These are phyloP conservation scores for Tachina fera DNA, from an alignment of 2,888 invertebrate species.

Conservation along the genomic window DNA sequence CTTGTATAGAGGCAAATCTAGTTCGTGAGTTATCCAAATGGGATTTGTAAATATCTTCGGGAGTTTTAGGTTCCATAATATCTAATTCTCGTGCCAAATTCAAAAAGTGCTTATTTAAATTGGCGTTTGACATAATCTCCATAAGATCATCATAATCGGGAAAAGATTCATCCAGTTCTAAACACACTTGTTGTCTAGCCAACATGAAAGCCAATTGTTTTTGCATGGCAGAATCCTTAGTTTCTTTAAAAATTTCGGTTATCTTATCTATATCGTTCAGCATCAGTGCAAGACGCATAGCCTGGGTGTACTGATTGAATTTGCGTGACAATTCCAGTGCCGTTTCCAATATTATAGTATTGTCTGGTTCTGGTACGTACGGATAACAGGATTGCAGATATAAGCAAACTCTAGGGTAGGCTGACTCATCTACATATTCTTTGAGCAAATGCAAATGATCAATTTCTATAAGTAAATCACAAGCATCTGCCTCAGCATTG, in stretches of 20 bases:
- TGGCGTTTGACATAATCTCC: conserved; percentile 96
- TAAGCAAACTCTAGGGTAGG: conserved; percentile 95
- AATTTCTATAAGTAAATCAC: conserved; percentile 98
- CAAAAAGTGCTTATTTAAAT: conserved; percentile 95
- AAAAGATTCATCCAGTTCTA: conserved; percentile 89
- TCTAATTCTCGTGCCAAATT: conserved; percentile 98
- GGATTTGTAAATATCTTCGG: conserved; percentile 99
- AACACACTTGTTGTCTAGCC: conserved; percentile 95
- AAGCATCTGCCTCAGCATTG: conserved; percentile 99
- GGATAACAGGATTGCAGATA: conserved; percentile 95
- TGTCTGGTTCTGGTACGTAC: conserved; percentile 97
- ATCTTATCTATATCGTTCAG: conserved; percentile 92
- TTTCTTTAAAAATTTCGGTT: conserved; percentile 91
- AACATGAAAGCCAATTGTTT: conserved; percentile 98
- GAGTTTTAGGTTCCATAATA: conserved; percentile 99
- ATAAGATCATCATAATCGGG: conserved; percentile 89
- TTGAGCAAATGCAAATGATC: conserved; percentile 94
- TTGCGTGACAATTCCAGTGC: conserved; percentile 93
- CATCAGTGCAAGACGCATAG: conserved; percentile 95
- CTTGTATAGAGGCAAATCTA: conserved; percentile 88
- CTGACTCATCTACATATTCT: conserved; percentile 93
- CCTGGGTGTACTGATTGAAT: conserved; percentile 94
- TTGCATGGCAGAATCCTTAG: conserved; percentile 91
- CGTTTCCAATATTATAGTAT: conserved; percentile 91
- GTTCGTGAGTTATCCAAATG: conserved; percentile 95